Base-by-base conservation (phyloP, 2,113 vertebrate species). In the Pipa parva region DNA sequence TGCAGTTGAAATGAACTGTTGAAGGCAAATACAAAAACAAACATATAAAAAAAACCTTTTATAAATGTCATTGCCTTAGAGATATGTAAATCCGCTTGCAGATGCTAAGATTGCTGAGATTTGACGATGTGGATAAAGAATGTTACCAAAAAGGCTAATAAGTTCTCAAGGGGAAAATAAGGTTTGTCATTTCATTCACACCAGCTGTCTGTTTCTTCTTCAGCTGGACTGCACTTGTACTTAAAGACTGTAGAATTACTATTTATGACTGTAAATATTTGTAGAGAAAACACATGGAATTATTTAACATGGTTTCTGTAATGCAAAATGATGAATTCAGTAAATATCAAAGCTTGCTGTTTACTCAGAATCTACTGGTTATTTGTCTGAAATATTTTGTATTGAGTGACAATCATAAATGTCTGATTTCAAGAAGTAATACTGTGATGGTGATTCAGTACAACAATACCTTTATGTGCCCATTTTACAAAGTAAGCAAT, bases 51-150 rank as follows among this genome's bases (percentile, higher is more conserved):
- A 59, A 51, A 28, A 46, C 18, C n/a, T n/a, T 59, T 51, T 52
- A 25, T 4, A 39, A 28, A 59, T 27, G 13, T 45, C 31, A 51
- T 52, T 59, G 56, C 56, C 12, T 37, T 37, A 31, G 46, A 59
- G 17, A 68, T 68, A 68, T 59, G 64, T 68, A 59, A 58, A 68
- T 29, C 65, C 65, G 60, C 31, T 68, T 68, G 42, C 31, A 46
- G 22, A 50, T 50, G 9, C 55, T 13, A n/a, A 49, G 42, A 66
- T 57, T 36, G 54, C 42, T 49, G 55, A 64, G 63, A 67, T 46
- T 25, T 50, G 64, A 58, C 48, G 39, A 58, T 59, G 64, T 52
- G 31, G 46, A 68, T 42, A 5, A 68, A 58, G 46, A 68, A 59
- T 28, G 56, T 39, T 59, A 68, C 58, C 29, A 39, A 68, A 42